These are phyloP conservation scores for Chaenogobius annularis DNA, from an alignment of 2,113 vertebrate species.

Conservation along the genomic window DNA sequence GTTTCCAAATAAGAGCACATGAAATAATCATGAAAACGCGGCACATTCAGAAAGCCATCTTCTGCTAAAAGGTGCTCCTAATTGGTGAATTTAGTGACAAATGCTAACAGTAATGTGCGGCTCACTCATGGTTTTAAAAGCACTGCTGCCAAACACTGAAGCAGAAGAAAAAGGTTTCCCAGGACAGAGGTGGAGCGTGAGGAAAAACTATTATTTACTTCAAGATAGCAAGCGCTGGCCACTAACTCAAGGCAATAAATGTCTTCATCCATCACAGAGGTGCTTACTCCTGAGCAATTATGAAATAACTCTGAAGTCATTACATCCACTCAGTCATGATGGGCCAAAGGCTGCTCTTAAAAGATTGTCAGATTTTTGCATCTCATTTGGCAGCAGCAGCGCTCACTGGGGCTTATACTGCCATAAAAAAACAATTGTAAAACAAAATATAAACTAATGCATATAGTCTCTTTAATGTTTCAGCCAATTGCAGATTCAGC, in stretches of 20 bases:
- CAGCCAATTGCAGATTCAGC: not conserved
- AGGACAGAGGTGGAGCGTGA: constrained; percentile 14
- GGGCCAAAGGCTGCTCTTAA: constrained; percentile 5
- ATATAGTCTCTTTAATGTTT: not conserved
- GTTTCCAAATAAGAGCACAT: constrained; percentile 64
- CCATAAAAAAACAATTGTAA: not conserved
- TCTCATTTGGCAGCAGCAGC: constrained; percentile 13
- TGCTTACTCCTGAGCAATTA: constrained; percentile 23
- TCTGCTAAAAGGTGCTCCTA: constrained; percentile 52
- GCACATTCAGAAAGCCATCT: constrained; percentile 48
- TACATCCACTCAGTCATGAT: not conserved
- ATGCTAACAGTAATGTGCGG: constrained; percentile 45
- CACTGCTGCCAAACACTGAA: constrained; percentile 24
- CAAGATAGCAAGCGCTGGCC: constrained; percentile 20
- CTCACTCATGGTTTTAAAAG: constrained; percentile 53
- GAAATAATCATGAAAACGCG: constrained; percentile 63
- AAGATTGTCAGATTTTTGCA: constrained; percentile 4
- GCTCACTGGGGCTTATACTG: constrained; percentile 11
- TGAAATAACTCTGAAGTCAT: constrained; percentile 21
- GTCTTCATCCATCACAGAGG: constrained; percentile 22
- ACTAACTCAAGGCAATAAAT: constrained; percentile 35
- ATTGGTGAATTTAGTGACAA: constrained; percentile 59
- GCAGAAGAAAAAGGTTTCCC: constrained; percentile 23
- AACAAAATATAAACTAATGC: not conserved
- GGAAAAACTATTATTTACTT: constrained; percentile 29